phyloP scores from a whole-genome alignment of 1,140 invertebrate species.

The Brachionus koreanus region DNA sequence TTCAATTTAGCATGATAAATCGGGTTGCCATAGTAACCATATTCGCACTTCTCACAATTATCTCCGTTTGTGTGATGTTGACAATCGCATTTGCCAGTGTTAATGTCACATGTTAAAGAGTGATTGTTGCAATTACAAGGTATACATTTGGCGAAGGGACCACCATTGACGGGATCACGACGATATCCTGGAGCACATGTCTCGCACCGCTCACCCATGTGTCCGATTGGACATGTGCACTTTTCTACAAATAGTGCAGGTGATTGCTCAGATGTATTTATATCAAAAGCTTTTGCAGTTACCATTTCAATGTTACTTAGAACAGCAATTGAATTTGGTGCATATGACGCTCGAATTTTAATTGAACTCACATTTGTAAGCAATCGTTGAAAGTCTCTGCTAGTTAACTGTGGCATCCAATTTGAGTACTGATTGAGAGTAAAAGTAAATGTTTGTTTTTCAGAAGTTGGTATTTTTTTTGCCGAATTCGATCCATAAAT shows the following conservation, averaged over 20 bases:
- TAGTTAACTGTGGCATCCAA: conserved; percentile 35
- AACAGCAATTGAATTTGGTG: background rate
- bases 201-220: conserved; percentile 89
- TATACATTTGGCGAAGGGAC: conserved; percentile 84
- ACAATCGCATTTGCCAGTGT: conserved; percentile 91
- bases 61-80: conserved; percentile 91
- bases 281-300: conserved; percentile 38
- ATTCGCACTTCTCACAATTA: conserved; percentile 85
- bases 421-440: background rate
- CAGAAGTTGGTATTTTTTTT: background rate
- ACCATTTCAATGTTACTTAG: background rate
- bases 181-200: conserved; percentile 88
- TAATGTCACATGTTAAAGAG: conserved; percentile 88
- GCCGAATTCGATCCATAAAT: background rate
- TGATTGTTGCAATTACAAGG: conserved; percentile 93
- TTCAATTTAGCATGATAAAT: conserved; percentile 76
- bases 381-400: conserved; percentile 14
- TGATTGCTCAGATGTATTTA: background rate
- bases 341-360: conserved; percentile 33
- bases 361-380: conserved; percentile 34
- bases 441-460: conserved; percentile 20
- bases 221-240: conserved; percentile 85
- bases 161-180: conserved; percentile 80
- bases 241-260: conserved; percentile 86
- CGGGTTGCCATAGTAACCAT: conserved; percentile 91